A percentile compares a stretch with the other conserved stretches of the same genome.
Evolutionary conservation across 2,113 vertebrate species (phyloP).

Genomic region (Alexandromys fortis): DNA sequence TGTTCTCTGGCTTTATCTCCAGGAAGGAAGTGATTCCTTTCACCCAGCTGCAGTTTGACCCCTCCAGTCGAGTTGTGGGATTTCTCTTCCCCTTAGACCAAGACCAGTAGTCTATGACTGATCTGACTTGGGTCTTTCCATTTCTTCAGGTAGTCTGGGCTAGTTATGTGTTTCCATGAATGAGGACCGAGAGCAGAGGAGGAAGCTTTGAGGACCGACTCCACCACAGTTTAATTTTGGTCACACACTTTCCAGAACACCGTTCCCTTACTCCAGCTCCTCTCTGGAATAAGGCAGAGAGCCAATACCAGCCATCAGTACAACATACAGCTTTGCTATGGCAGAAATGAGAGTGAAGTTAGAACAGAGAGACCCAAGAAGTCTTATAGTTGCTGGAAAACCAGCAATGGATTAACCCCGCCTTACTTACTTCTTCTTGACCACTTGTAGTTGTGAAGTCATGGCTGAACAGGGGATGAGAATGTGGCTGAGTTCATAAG

Average conservation of each 20-base stretch:
- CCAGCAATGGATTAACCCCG: background rate
- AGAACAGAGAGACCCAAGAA: constrained; percentile 36
- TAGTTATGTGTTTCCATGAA: background rate
- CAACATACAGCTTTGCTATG: constrained; percentile 4
- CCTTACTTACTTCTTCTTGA: background rate
- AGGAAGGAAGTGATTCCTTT: background rate
- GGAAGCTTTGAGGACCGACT: background rate
- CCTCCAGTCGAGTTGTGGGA: background rate
- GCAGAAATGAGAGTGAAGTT: constrained; percentile 27
- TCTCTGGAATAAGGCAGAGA: background rate
- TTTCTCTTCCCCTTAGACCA: background rate
- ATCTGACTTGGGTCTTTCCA: background rate
- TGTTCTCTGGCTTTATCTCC: background rate
- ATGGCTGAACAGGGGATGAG: background rate
- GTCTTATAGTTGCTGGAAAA: constrained; percentile 1
- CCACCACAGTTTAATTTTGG: background rate
- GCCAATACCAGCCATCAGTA: background rate
- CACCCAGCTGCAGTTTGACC: background rate
- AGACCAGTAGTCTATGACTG: background rate
- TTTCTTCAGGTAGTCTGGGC: background rate
- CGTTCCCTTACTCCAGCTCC: background rate
- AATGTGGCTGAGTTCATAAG: background rate
- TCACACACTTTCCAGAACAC: too few species aligned
- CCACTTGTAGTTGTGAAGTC: constrained; percentile 2
- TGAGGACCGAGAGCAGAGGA: background rate